Evolutionary conservation across 2,888 invertebrate genomes (phyloP).

Genomic region (Hermaeophaga mercurialis): DNA sequence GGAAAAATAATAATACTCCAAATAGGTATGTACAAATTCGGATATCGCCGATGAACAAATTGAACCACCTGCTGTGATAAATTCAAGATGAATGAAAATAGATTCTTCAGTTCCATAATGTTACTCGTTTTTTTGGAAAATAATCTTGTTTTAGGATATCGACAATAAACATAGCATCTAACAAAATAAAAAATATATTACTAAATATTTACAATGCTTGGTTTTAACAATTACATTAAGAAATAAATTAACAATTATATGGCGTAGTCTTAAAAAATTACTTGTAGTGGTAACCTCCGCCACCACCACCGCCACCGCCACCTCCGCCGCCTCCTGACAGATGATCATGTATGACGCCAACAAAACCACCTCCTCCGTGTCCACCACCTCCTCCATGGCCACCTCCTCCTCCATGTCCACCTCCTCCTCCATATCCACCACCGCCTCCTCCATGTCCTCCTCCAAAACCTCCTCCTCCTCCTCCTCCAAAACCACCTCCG

Average conservation of each 20-base stretch:
- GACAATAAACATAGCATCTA: too few relatives aligned
- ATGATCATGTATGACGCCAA: too few relatives aligned
- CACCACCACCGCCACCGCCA: slow-evolving; percentile 19
- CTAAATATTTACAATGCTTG: too few relatives aligned
- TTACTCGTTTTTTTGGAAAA: too few relatives aligned
- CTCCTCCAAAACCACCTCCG: slow-evolving; percentile 1
- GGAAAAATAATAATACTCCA: too few relatives aligned
- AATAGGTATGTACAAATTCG: too few relatives aligned
- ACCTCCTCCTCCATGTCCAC: neutral
- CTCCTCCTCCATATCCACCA: slow-evolving; percentile 13
- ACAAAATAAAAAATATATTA: too few relatives aligned
- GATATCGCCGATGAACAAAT: too few relatives aligned
- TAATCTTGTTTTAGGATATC: too few relatives aligned
- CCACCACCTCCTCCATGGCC: neutral
- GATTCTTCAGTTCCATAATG: too few relatives aligned
- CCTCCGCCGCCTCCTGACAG: neutral
- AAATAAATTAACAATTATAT: neutral
- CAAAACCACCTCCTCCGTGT: neutral
- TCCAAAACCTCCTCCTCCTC: slow-evolving; percentile 7
- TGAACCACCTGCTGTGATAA: too few relatives aligned
- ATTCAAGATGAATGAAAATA: too few relatives aligned
- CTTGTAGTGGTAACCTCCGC: slow-evolving; percentile 16
- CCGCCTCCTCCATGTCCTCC: neutral
- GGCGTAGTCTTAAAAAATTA: neutral
- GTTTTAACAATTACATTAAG: neutral